These are phyloP conservation scores for Agrotis segetum DNA, from an alignment of 2,888 invertebrate species.

Conservation along the genomic window DNA sequence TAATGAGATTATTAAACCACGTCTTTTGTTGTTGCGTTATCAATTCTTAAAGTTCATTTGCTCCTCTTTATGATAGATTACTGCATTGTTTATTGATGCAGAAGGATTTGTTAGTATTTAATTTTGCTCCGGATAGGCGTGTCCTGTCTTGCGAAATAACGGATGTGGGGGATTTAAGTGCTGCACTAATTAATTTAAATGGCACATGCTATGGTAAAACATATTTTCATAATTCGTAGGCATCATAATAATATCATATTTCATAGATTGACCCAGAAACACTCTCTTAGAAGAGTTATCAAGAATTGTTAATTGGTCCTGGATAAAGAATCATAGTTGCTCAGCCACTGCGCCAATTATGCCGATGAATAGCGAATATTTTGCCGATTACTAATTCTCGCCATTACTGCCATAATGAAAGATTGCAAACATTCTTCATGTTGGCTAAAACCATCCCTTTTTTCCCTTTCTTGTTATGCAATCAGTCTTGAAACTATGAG, in stretches of 20 bases:
- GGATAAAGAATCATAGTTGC: no score
- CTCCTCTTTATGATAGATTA: slow-evolving; percentile 56
- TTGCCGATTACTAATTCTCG: no score
- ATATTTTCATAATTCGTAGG: not conserved
- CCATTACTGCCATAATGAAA: no score
- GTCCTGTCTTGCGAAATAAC: slow-evolving; percentile 39
- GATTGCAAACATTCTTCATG: no score
- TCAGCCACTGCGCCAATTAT: no score
- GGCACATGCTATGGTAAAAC: slow-evolving; percentile 1
- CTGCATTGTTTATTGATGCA: slow-evolving; percentile 53
- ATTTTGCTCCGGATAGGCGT: slow-evolving; percentile 23
- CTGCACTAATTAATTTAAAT: slow-evolving; percentile 20
- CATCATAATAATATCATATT: not conserved
- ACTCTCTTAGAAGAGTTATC: no score
- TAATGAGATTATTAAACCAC: slow-evolving; percentile 82
- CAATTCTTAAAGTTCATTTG: slow-evolving; percentile 69
- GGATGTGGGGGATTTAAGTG: slow-evolving; percentile 21
- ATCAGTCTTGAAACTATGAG: no score
- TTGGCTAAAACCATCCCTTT: no score
- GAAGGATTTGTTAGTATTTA: slow-evolving; percentile 32
- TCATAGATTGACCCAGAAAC: not conserved
- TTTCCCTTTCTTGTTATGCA: no score
- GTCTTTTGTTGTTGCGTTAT: slow-evolving; percentile 67
- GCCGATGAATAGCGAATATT: no score
- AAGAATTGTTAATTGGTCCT: no score